Base-by-base conservation (phyloP, 2,113 vertebrate genomes). In the Trinectes maculatus region DNA sequence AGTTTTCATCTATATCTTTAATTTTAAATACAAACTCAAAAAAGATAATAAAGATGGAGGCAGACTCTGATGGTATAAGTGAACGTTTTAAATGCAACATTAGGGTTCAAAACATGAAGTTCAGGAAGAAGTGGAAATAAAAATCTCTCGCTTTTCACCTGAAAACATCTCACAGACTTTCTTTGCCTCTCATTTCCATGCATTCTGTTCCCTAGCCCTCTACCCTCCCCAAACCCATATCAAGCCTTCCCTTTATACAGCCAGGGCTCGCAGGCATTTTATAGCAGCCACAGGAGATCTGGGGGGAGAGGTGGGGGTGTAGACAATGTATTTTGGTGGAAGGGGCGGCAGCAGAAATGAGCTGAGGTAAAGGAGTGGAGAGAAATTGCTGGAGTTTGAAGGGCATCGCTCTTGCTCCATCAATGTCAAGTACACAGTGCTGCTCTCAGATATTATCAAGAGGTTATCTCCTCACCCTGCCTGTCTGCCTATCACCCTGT, bases 401-500 rank as follows among this genome's bases (percentile, higher is more conserved):
- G 89, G 90, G 89, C 89, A 89, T 89, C 89, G 86, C 79, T 89
- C 84, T 79, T 64, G 61, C 84, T 86, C 86, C 81, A 88, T 91
- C 88, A 91, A 87, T 85, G 86, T 89, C 89, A 84, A 80, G 77
- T 68, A 71, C 70, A 65, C 77, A 51, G 69, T 39, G 53, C 65
- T 77, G 77, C 84, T 71, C 71, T 85, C 79, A 67, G 89, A 91
- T 88, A 85, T 85, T 87, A 88, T 91, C 89, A 88, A 83, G 87
- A 85, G 87, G 87, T 90, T 91, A 89, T 90, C 87, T 85, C 63
- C 74, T 83, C 80, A 33, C 63, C 71, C 83, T 40, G 76, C 47
- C 83, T 60, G 65, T 83, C 79, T 66, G 57, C 70, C 81, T 72
- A 39, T 81, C 80, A 54, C 76, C 64, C 84, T 65, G 77, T 82